A percentile compares a stretch with the other conserved stretches of the same genome.
Conservation (phyloP, 2,797 vertebrate species). For the Borostomias antarcticus region DNA sequence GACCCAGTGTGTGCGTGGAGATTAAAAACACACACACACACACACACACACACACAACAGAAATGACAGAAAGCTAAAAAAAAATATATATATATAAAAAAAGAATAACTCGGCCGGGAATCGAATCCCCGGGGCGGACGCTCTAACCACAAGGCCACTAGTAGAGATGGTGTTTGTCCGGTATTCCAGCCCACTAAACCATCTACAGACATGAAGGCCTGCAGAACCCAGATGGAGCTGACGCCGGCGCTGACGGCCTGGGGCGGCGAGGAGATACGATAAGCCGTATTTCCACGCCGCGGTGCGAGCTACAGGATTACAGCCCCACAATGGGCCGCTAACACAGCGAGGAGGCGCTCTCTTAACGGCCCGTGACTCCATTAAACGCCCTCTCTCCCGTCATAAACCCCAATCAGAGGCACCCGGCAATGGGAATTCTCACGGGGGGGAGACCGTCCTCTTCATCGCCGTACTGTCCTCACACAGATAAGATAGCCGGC, state of each 20-base stretch:
- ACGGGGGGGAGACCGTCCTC: constrained; percentile 14
- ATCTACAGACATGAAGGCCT: neutral
- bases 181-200: neutral
- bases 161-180: neutral
- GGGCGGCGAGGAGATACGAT: constrained; percentile 39
- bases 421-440: constrained; percentile 37
- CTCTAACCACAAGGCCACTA: too few relatives aligned
- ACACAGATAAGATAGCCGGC: neutral
- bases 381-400: constrained; percentile 62
- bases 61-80: too few relatives aligned
- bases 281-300: constrained; percentile 46
- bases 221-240: neutral
- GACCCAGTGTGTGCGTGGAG: neutral
- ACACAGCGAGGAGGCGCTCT: constrained; percentile 47
- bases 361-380: constrained; percentile 69
- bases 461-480: neutral
- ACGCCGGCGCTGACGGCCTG: constrained; percentile 29
- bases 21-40: neutral
- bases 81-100: too few relatives aligned
- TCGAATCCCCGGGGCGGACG: too few relatives aligned
- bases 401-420: constrained; percentile 48
- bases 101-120: too few relatives aligned
- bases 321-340: constrained; percentile 52
- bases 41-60: too few relatives aligned
- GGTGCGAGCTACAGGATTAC: constrained; percentile 62